These are phyloP conservation scores for Ormyrus pomaceus DNA, from an alignment of 2,888 invertebrate genomes.

Conservation along the genomic window DNA sequence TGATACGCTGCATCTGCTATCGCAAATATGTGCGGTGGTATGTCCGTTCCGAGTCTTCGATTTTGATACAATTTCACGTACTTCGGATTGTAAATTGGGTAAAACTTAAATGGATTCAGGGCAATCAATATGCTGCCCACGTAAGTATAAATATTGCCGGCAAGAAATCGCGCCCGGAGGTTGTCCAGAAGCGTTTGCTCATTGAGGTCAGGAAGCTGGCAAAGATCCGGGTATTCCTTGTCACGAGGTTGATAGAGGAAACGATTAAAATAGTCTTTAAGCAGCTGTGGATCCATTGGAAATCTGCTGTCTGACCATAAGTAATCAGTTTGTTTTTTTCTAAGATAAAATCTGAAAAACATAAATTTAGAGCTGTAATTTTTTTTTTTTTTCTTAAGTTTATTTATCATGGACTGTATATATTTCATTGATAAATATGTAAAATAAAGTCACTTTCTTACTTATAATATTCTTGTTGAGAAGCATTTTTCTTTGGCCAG, in stretches of 20 bases:
- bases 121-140: slow-evolving; percentile 97
- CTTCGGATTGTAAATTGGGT: slow-evolving; percentile 98
- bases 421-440: slow-evolving; percentile 67
- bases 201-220: slow-evolving; percentile 95
- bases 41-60: slow-evolving; percentile 90
- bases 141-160: slow-evolving; percentile 96
- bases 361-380: not conserved
- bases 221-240: slow-evolving; percentile 96
- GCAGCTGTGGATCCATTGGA: slow-evolving; percentile 92
- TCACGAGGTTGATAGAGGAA: slow-evolving; percentile 95
- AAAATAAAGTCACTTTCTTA: slow-evolving; percentile 57
- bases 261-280: slow-evolving; percentile 93
- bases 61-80: slow-evolving; percentile 97
- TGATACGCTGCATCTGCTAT: slow-evolving; percentile 96
- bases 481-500: slow-evolving; percentile 83
- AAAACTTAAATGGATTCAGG: slow-evolving; percentile 95
- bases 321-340: slow-evolving; percentile 90
- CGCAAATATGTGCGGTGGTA: slow-evolving; percentile 98
- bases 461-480: slow-evolving; percentile 77
- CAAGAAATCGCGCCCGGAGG: slow-evolving; percentile 90
- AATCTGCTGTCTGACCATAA: slow-evolving; percentile 90
- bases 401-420: slow-evolving; percentile 56
- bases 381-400: not conserved
- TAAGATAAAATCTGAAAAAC: slow-evolving; percentile 86
- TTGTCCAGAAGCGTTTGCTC: slow-evolving; percentile 95